Evolutionary conservation across 2,797 vertebrate genomes (phyloP).

Genomic region (Galaxias olidus): DNA sequence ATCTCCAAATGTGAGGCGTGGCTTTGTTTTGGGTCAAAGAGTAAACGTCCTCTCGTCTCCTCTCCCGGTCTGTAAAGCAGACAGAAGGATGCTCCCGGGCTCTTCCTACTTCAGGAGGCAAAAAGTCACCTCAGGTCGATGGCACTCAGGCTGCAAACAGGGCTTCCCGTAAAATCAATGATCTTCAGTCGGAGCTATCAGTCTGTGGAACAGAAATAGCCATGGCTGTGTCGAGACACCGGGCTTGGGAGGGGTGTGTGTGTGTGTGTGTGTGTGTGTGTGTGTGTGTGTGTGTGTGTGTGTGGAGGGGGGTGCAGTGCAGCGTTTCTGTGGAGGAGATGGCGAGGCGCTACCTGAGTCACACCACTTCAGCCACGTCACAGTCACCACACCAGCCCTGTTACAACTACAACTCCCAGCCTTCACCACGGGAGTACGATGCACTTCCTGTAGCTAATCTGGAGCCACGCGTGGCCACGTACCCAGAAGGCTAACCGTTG

Average conservation of each 20-base stretch:
- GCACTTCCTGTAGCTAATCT: conserved; percentile 14
- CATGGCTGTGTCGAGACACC: conserved; percentile 76
- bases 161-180: conserved; percentile 99
- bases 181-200: conserved; percentile 94
- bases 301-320: conserved; percentile 46
- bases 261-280: conserved; percentile 58
- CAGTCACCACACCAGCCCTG: conserved; percentile 14
- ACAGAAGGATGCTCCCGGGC: conserved; percentile 70
- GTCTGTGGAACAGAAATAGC: conserved; percentile 86
- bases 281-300: conserved; percentile 5
- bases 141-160: conserved; percentile 99
- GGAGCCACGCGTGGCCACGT: conserved; percentile 32
- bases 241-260: conserved; percentile 41
- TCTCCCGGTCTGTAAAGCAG: conserved; percentile 80
- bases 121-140: conserved; percentile 99
- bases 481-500: conserved; percentile 43
- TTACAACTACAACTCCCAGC: conserved; percentile 36
- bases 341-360: conserved; percentile 48
- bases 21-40: neutral
- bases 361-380: conserved; percentile 44
- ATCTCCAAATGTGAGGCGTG: neutral
- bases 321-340: conserved; percentile 59
- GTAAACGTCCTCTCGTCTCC: neutral
- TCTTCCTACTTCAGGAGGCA: conserved; percentile 92
- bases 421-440: conserved; percentile 23